Conservation (phyloP, 2,797 vertebrate genomes). For the Peromyscus nudipes region DNA sequence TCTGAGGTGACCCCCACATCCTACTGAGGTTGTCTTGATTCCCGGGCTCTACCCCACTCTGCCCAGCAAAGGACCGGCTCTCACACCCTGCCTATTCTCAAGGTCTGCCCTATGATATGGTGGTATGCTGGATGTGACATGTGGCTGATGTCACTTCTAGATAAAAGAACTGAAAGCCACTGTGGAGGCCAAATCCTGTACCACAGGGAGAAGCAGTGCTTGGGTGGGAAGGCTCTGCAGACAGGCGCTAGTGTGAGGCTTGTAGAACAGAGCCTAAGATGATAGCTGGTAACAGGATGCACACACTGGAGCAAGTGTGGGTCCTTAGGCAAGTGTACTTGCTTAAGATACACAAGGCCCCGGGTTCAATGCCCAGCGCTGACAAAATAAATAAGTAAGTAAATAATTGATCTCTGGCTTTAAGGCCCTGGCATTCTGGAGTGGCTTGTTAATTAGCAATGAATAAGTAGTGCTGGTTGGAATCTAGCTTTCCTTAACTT, state of each 20-base stretch:
- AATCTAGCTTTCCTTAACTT: no score
- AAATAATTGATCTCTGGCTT: not conserved
- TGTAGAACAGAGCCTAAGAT: no score
- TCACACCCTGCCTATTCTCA: not conserved
- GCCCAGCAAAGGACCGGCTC: not conserved
- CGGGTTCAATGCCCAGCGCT: not conserved
- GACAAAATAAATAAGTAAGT: not conserved
- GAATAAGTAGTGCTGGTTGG: not conserved
- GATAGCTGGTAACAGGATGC: not conserved
- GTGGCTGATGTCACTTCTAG: not conserved
- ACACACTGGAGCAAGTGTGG: not conserved
- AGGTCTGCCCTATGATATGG: not conserved
- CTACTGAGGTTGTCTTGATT: not conserved
- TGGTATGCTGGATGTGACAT: not conserved
- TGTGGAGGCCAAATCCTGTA: rapidly evolving
- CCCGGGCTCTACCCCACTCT: not conserved
- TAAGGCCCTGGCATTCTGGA: not conserved
- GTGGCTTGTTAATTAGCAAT: not conserved
- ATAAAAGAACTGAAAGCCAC: not conserved
- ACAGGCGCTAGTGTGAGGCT: not conserved
- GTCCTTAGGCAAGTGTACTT: not conserved
- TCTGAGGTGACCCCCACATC: not conserved
- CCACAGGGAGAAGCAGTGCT: not conserved
- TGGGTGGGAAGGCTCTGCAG: not conserved
- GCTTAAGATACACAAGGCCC: not conserved